Evolutionary conservation across 2,888 invertebrate species (phyloP), one percentile per base, ranked within the genome.

Genomic region (Crossocerus cetratus): DNA sequence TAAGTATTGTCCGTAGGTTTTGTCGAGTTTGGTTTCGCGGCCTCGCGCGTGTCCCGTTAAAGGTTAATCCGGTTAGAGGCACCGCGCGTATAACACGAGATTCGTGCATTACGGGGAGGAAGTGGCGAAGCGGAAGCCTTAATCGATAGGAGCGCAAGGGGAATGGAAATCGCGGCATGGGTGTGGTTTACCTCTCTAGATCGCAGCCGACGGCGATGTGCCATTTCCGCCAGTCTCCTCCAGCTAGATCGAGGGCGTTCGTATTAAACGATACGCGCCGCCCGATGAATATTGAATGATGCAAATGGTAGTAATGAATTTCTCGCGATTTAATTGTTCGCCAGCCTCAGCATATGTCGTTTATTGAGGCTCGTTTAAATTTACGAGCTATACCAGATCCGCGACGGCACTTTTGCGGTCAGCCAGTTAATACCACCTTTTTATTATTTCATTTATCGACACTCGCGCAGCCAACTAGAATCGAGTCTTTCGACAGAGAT

Each of bases 241-340:
- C 14, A 49, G 14, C 49, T 49, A 49, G 49, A 49, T 49, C 49
- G 49, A 4, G 16, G 49, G 49, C 49, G 53, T 59, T 69, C 23
- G 42, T 23, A 16, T 32, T 8, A 32, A 32, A 32, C 32, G 32
- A 32, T 32, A 53, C 14, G 11, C 11, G 20, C n/a, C n/a, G 21
- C 5, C 42, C 18, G 23, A 44, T 21, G 18, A 42, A 49, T 49
- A 43, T 62, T 53, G 54, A 60, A 57, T 22, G 23, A 59, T 44
- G 54, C n/a, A 3, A 54, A 22, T 23, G 16, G 18, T 1, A 43
- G 32, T 18, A 16, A 54, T 44, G 53, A n/a, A 66, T 43, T 49
- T 58, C 58, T 11, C 54, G n/a, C 20, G 43, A 59, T 53, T 62
- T 56, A 45, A 62, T 49, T 49, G 49, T 32, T 32, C 11, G 32